Conservation (phyloP, 2,888 invertebrate genomes). For the Petrolisthes manimaculis region DNA sequence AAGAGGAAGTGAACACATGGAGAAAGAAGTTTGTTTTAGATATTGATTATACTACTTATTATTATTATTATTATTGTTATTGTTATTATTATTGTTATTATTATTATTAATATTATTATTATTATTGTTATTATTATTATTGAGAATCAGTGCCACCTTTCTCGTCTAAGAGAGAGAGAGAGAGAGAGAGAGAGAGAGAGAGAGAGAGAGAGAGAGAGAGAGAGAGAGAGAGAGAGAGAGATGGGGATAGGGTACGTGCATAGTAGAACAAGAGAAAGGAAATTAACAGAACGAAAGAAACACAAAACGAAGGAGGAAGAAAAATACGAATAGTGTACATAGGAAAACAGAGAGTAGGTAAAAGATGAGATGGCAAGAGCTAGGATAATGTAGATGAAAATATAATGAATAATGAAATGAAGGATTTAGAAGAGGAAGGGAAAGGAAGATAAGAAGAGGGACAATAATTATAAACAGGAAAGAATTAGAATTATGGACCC, state of each 20-base stretch:
- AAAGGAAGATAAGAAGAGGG: background rate
- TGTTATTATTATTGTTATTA: no score
- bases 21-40: no score
- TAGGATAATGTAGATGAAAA: slow-evolving; percentile 2
- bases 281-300: background rate
- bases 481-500: no score
- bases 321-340: background rate
- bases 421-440: slow-evolving; percentile 11
- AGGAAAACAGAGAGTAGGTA: background rate
- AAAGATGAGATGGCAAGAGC: slow-evolving; percentile 19
- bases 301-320: slow-evolving; percentile 11
- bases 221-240: slow-evolving; percentile 29
- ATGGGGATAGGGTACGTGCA: background rate
- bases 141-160: no score
- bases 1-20: no score
- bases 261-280: background rate
- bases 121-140: no score
- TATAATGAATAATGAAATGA: background rate
- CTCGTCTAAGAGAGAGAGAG: background rate
- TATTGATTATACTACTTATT: no score
- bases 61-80: no score
- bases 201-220: slow-evolving; percentile 27
- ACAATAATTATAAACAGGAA: no score
- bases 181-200: slow-evolving; percentile 27
- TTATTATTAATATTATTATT: no score